Evolutionary conservation across 2,888 invertebrate species (phyloP).

Genomic region (Saturnia japonica): DNA sequence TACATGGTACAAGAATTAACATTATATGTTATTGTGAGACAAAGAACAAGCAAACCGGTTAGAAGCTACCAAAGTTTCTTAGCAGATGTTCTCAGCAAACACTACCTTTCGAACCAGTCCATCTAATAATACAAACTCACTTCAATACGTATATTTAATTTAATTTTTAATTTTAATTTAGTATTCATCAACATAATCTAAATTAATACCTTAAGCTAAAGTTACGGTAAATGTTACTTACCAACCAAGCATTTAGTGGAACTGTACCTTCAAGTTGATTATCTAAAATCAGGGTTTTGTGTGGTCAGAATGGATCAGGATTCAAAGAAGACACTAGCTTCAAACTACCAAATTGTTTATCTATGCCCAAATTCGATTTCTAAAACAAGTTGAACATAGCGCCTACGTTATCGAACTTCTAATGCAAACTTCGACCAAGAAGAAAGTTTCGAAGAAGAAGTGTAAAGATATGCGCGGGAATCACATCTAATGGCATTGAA

Average conservation of each 20-base stretch:
- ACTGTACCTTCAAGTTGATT: conserved; percentile 44
- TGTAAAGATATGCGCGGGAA: conserved; percentile 73
- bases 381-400: conserved; percentile 76
- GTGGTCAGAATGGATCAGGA: conserved; percentile 63
- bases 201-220: conserved; percentile 7
- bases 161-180: not conserved
- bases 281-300: conserved; percentile 58
- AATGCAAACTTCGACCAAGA: conserved; percentile 78
- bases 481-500: conserved; percentile 73
- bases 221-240: conserved; percentile 50
- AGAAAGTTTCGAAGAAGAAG: conserved; percentile 73
- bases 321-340: conserved; percentile 76
- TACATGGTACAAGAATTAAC: not conserved
- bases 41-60: not conserved
- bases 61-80: not conserved
- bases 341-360: conserved; percentile 73
- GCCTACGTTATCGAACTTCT: conserved; percentile 78
- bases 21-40: not conserved
- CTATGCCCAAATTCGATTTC: conserved; percentile 75
- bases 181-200: not conserved
- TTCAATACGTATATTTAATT: not conserved
- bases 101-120: not conserved
- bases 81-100: not conserved
- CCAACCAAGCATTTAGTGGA: conserved; percentile 52
- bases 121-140: not conserved